phyloP scores from a whole-genome alignment of 2,888 invertebrate species.

The Coecobrya sp. region DNA sequence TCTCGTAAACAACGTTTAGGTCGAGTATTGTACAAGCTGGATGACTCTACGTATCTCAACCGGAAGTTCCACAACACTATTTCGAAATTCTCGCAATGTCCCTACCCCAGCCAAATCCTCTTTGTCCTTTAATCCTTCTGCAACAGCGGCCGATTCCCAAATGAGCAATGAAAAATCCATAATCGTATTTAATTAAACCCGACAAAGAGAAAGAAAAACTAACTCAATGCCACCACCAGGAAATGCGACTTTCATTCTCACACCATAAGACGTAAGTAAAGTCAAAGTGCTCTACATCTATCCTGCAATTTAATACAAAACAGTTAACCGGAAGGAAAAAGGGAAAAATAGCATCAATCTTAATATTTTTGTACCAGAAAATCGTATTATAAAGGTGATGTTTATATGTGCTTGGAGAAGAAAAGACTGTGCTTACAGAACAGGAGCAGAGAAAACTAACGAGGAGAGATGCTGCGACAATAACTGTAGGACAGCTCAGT shows the following conservation, averaged over 20 bases:
- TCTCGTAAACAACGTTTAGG: slow-evolving; percentile 57
- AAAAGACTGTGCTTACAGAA: slow-evolving; percentile 20
- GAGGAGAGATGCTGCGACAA: slow-evolving; percentile 38
- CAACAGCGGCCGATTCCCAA: neutral
- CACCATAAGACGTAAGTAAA: slow-evolving; percentile 26
- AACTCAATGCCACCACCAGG: neutral
- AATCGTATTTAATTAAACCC: slow-evolving; percentile 66
- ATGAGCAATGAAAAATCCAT: neutral
- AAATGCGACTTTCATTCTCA: slow-evolving; percentile 20
- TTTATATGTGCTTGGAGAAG: slow-evolving; percentile 60
- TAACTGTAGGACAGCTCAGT: slow-evolving; percentile 3
- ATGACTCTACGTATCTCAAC: slow-evolving; percentile 10
- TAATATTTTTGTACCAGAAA: neutral
- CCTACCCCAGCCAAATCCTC: neutral
- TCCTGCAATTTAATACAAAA: slow-evolving; percentile 31
- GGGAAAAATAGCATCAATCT: no score
- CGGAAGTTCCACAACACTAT: neutral
- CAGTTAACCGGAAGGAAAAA: no score
- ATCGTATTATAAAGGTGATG: neutral
- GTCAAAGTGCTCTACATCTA: slow-evolving; percentile 59
- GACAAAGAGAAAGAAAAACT: slow-evolving; percentile 40
- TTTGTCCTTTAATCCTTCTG: no score
- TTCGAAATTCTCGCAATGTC: slow-evolving; percentile 38
- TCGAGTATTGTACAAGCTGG: neutral
- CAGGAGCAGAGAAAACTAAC: slow-evolving; percentile 23